Percentiles rank a stretch among this genome's conserved stretches.
Conservation (phyloP, 2,113 vertebrate genomes). For the Buteo buteo region DNA sequence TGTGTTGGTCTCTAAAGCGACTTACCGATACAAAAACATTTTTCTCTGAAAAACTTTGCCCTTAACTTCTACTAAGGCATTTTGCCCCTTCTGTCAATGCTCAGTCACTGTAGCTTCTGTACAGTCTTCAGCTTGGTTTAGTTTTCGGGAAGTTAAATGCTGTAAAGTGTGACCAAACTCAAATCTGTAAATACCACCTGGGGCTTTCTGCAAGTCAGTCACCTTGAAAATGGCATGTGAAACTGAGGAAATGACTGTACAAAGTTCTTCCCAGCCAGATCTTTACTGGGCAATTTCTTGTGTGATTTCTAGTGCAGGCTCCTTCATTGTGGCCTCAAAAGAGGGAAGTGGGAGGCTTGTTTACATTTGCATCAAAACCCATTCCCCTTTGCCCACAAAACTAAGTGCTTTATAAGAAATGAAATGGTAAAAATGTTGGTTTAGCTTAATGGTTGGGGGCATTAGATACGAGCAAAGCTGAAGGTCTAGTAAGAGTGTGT, state of each 20-base stretch:
- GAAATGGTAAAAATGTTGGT: neutral
- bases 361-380: neutral
- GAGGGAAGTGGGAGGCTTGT: neutral
- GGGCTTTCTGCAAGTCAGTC: neutral
- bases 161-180: accelerated
- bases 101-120: neutral
- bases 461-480: neutral
- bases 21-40: accelerated
- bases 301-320: neutral
- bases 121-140: neutral
- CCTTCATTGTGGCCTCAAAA: accelerated
- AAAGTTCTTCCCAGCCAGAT: neutral
- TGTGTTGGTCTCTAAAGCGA: neutral
- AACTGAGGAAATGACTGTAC: neutral
- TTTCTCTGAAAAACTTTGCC: neutral
- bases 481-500: too few relatives aligned
- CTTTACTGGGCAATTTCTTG: neutral
- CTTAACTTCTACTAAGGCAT: accelerated
- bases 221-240: neutral
- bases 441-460: neutral
- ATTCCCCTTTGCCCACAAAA: neutral
- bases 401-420: accelerated
- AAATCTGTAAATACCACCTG: neutral
- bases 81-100: neutral
- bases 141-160: neutral